Evolutionary conservation across 2,888 invertebrate species (phyloP).

Genomic region (Melitaea athalia): DNA sequence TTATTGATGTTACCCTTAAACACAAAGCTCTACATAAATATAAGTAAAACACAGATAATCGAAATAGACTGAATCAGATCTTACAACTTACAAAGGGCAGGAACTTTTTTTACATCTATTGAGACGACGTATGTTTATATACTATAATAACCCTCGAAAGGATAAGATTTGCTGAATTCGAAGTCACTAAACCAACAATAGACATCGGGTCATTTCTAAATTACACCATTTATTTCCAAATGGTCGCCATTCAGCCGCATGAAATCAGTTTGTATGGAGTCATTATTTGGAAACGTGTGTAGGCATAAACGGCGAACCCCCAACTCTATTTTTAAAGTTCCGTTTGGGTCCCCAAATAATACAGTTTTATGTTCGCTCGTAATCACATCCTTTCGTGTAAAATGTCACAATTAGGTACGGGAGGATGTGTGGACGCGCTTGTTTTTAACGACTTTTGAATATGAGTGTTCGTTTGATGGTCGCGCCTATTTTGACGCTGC

Average conservation of each 20-base stretch:
- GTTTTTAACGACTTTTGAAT: constrained; percentile 66
- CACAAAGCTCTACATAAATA: too few relatives aligned
- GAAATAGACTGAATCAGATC: too few relatives aligned
- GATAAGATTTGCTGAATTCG: constrained; percentile 15
- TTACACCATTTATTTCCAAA: constrained; percentile 34
- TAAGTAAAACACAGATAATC: too few relatives aligned
- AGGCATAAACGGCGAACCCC: constrained; percentile 48
- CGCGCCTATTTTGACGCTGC: constrained; percentile 48
- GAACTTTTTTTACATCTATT: neutral
- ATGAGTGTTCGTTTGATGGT: constrained; percentile 54
- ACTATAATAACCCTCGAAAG: neutral
- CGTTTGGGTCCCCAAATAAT: constrained; percentile 59
- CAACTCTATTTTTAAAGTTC: constrained; percentile 69
- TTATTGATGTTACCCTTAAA: too few relatives aligned
- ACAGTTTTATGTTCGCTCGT: constrained; percentile 38
- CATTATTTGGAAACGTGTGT: constrained; percentile 46
- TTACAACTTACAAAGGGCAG: too few relatives aligned
- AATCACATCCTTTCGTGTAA: constrained; percentile 51
- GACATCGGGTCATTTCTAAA: constrained; percentile 19
- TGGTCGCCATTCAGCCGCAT: constrained; percentile 36
- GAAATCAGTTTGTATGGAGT: constrained; percentile 40
- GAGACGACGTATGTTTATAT: neutral
- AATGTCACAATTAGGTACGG: constrained; percentile 80
- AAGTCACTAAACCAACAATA: constrained; percentile 17
- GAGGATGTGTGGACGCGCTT: constrained; percentile 73